Conservation (phyloP, 2,888 invertebrate species). For the Formica aserva region DNA sequence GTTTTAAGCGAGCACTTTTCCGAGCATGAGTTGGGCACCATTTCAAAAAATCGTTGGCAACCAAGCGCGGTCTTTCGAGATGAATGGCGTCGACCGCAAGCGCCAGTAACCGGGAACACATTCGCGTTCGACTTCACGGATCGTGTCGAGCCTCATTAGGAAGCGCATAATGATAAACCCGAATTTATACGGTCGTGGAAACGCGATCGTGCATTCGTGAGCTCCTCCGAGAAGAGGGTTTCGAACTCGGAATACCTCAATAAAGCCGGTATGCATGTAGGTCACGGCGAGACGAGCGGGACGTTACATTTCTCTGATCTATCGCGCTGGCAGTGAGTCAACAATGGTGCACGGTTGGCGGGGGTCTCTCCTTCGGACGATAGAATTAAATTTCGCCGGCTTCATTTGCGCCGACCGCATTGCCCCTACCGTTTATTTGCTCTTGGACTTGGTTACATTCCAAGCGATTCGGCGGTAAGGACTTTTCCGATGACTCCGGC, state of each 20-base stretch:
- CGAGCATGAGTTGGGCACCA: constrained; percentile 28
- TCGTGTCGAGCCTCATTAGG: constrained; percentile 15
- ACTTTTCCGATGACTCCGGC: constrained; percentile 46
- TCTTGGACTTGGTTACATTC: constrained; percentile 74
- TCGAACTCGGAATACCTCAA: constrained; percentile 68
- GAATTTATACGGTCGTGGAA: constrained; percentile 45
- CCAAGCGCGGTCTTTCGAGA: constrained; percentile 9
- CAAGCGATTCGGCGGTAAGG: constrained; percentile 61
- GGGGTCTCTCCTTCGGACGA: constrained; percentile 46
- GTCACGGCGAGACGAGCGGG: constrained; percentile 69
- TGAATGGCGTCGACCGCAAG: constrained; percentile 14
- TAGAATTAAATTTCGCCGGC: constrained; percentile 73
- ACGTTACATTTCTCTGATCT: constrained; percentile 71
- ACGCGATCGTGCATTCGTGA: constrained; percentile 15
- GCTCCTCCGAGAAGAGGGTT: constrained; percentile 4
- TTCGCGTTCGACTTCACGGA: background rate
- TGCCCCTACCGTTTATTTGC: constrained; percentile 46
- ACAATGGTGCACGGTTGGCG: constrained; percentile 62
- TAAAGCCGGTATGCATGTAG: constrained; percentile 75
- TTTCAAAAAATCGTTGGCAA: constrained; percentile 43
- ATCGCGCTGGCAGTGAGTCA: constrained; percentile 73
- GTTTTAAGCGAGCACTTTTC: constrained; percentile 33
- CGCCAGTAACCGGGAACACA: background rate
- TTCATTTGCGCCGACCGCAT: constrained; percentile 69
- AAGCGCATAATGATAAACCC: constrained; percentile 38